Evolutionary conservation across 2,797 vertebrate genomes (phyloP).

Genomic region (Enteromius paludinosus): DNA sequence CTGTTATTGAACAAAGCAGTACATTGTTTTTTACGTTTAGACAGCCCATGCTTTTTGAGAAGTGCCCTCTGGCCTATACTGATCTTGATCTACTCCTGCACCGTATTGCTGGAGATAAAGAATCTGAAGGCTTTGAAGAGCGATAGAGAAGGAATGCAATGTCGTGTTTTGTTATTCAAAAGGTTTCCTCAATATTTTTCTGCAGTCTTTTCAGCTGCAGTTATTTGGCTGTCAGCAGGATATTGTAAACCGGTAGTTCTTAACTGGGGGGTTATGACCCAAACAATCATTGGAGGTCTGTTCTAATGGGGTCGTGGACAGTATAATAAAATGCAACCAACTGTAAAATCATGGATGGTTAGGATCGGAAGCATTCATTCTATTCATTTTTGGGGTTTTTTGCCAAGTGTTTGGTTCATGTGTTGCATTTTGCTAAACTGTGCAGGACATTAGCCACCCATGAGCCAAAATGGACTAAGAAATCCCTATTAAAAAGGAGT

Average conservation of each 20-base stretch:
- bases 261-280: background rate
- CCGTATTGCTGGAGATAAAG: slow-evolving; percentile 2
- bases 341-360: background rate
- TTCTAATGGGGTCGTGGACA: background rate
- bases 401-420: background rate
- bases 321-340: background rate
- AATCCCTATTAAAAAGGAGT: background rate
- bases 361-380: too few species aligned
- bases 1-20: slow-evolving; percentile 38
- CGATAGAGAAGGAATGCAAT: slow-evolving; percentile 15
- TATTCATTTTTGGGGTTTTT: background rate
- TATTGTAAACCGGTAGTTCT: slow-evolving; percentile 8
- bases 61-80: slow-evolving; percentile 22
- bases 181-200: slow-evolving; percentile 26
- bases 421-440: background rate
- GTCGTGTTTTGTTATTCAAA: slow-evolving; percentile 33
- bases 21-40: slow-evolving; percentile 47
- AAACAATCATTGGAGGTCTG: background rate
- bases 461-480: background rate
- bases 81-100: background rate
- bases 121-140: slow-evolving; percentile 19
- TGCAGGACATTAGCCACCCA: background rate
- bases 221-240: slow-evolving; percentile 16
- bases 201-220: slow-evolving; percentile 6
- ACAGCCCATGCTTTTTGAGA: slow-evolving; percentile 47